Percentiles rank a stretch among this genome's conserved stretches.
These are phyloP conservation scores for Andricus quercusramuli DNA, from an alignment of 2,888 invertebrate genomes.

Conservation along the genomic window DNA sequence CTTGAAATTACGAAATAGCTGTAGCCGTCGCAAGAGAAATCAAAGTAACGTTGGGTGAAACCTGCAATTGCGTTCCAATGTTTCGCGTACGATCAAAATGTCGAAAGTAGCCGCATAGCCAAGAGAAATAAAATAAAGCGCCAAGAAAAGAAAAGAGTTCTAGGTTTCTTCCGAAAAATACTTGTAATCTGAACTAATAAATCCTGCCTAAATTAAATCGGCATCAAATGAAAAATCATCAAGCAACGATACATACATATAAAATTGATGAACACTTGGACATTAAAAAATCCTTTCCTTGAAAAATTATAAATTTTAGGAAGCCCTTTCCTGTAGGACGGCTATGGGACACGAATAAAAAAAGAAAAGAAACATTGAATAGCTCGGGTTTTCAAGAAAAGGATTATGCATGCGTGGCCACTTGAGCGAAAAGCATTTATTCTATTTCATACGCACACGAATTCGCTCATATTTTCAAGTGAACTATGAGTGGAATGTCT, in stretches of 20 bases:
- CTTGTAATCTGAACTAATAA: background rate
- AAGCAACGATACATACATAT: background rate
- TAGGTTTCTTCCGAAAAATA: background rate
- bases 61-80: slow-evolving; percentile 32
- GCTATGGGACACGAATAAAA: background rate
- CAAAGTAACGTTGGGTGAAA: slow-evolving; percentile 35
- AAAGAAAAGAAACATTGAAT: background rate
- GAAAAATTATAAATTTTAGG: background rate
- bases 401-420: background rate
- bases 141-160: background rate
- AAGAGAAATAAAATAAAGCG: slow-evolving; percentile 6
- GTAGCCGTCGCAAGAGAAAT: slow-evolving; percentile 35
- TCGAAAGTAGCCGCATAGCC: slow-evolving; percentile 23
- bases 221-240: background rate
- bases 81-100: slow-evolving; percentile 37
- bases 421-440: background rate
- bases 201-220: background rate
- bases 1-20: slow-evolving; percentile 26
- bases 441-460: no score
- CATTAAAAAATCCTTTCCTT: background rate
- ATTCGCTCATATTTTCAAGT: no score
- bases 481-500: no score
- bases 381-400: background rate
- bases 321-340: background rate
- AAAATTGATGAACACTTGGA: background rate